Conservation (phyloP, 35 echinoderm and acorn worm genomes). For the Chiridota heheva region DNA sequence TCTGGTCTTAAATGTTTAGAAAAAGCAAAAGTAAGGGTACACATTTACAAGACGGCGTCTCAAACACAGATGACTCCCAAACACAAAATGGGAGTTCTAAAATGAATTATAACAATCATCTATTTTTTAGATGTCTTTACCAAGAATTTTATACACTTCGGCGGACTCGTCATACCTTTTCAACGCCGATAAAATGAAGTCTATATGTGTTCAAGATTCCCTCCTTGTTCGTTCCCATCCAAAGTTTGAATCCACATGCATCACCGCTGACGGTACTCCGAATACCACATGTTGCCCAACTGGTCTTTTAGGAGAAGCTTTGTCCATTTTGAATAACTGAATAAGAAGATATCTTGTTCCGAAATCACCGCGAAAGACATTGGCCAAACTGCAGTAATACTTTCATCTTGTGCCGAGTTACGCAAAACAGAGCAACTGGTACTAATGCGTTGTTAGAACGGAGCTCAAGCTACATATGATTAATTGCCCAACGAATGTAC, state of each 20-base stretch:
- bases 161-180: slow-evolving; percentile 23
- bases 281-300: slow-evolving; percentile 41
- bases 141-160: slow-evolving; percentile 55
- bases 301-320: slow-evolving; percentile 74
- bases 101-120: not conserved
- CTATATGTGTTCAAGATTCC: slow-evolving; percentile 50
- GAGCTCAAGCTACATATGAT: not conserved
- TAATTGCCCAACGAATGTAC: slow-evolving; percentile 52
- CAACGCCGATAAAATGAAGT: slow-evolving; percentile 52
- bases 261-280: not conserved
- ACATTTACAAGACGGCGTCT: too few species aligned
- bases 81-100: not conserved
- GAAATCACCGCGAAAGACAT: slow-evolving; percentile 57
- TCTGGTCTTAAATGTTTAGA: not conserved
- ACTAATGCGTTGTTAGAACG: not conserved
- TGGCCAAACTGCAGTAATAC: slow-evolving; percentile 10
- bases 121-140: slow-evolving; percentile 5
- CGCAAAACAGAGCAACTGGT: slow-evolving; percentile 23
- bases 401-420: slow-evolving; percentile 46
- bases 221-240: slow-evolving; percentile 23
- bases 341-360: slow-evolving; percentile 74
- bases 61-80: too few species aligned
- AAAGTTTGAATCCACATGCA: slow-evolving; percentile 21
- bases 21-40: too few species aligned
- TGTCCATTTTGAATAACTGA: slow-evolving; percentile 64